Base-by-base conservation (phyloP, 2,888 invertebrate genomes). In the Penaeus monodon region DNA sequence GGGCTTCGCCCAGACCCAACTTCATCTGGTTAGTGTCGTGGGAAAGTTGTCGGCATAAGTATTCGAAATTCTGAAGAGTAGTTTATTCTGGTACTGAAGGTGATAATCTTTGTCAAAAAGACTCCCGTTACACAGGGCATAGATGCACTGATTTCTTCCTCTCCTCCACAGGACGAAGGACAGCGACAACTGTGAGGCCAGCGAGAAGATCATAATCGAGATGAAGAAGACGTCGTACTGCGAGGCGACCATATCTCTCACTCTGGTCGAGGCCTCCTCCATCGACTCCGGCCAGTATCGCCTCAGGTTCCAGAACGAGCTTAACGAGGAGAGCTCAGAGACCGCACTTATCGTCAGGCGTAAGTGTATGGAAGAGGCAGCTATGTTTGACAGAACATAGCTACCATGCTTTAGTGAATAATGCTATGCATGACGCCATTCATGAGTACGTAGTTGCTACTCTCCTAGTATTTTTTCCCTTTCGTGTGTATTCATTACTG, bases 1-100 rank as follows among this genome's bases (percentile, higher is more conserved):
- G 95, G 91, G 97, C 98, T 44, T 97, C 97, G 92, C 99, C 99
- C 0, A 95, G 89, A 57, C 89, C 90, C 65, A 83, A 80, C 22
- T 81, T 86, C 22, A 81, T 84, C 27, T 90, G 89, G 89, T 89
- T 33, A 85, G 85, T 70, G 22, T 4, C 57, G 17, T 57, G 57
- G 3, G 17, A 57, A 57, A 57, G 17, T 17, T 57, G 66, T 44
- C 33, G 80, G 38, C 80, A 80, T 63, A 20, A 27, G 38, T 65
- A 64, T 64, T 65, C 64, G 27, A n/a, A 63, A 65, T 44, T n/a
- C 14, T 33, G 49, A 10, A 14, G 17, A 66, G 12, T 27, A 29
- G n/a, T n/a, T 10, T 1, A 8, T 33, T 57, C 10, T 14, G 20
- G 29, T 33, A 57, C 2, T 76, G 10, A 63, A 33, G 24, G 81